These are phyloP conservation scores for Arrhamphus sclerolepis DNA, from an alignment of 2,797 vertebrate species.

Conservation along the genomic window DNA sequence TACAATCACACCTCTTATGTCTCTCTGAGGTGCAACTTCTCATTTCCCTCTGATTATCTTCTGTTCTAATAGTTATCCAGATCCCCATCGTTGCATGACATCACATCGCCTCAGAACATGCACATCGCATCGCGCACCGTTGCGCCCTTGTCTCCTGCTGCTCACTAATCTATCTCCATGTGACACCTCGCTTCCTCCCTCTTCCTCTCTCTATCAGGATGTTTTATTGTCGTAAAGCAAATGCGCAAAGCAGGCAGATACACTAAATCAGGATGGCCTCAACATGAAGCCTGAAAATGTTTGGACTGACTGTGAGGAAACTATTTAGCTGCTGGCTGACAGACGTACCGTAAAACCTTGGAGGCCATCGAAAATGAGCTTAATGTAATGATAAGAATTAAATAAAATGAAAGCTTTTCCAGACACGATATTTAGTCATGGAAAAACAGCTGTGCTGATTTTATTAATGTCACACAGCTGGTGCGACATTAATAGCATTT, in stretches of 20 bases:
- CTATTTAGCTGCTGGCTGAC: constrained; percentile 42
- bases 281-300: constrained; percentile 35
- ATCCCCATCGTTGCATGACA: constrained; percentile 17
- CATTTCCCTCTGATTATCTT: constrained; percentile 12
- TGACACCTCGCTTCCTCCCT: constrained; percentile 49
- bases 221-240: constrained; percentile 57
- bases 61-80: constrained; percentile 23
- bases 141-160: constrained; percentile 23
- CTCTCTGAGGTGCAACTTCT: constrained; percentile 1
- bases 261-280: constrained; percentile 42
- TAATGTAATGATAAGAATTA: constrained; percentile 8
- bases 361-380: constrained; percentile 14
- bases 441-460: constrained; percentile 12
- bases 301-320: constrained; percentile 42
- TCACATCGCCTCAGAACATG: constrained; percentile 38
- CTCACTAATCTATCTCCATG: constrained; percentile 43
- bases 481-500: neutral
- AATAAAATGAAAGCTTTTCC: constrained; percentile 13
- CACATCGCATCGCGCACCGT: constrained; percentile 21
- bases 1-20: constrained; percentile 4
- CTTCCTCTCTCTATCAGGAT: constrained; percentile 38
- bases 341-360: constrained; percentile 31
- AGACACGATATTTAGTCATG: constrained; percentile 5
- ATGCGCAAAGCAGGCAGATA: constrained; percentile 48
- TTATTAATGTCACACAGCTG: constrained; percentile 6